Base-by-base conservation (phyloP, 2,888 invertebrate genomes). In the Drosophila kokeensis region DNA sequence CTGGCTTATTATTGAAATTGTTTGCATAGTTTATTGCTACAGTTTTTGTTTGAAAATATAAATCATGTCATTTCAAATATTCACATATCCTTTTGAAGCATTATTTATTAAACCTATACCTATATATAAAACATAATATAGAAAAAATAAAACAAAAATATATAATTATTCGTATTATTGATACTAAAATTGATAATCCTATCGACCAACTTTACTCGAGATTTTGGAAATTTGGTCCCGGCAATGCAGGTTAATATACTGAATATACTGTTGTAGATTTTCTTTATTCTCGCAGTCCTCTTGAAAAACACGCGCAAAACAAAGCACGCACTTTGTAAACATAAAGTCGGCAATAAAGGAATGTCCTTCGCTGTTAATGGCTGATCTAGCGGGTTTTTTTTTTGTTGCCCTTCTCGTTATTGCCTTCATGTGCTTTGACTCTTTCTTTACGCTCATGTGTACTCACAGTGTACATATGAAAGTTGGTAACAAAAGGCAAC, bases 291-390 rank as follows among this genome's bases (percentile, higher is more conserved):
- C 40, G 49, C 61, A 62, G 67, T 63, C 45, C 63, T 40, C 66
- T 72, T 68, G 60, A 48, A 77, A 67, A 64, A 53, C 65, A 69
- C 59, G 68, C 15, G 7, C 7, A 72, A 76, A 81, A 89, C 73
- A 77, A 89, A 82, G 73, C 76, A 71, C 80, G 64, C 82, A 87
- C 73, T 82, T 82, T 89, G 89, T 84, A 82, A 76, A 74, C 87
- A 76, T 67, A 62, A 84, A 87, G 80, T 76, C 76, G 52, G 64
- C 76, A 59, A 71, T 87, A 84, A 85, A 74, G 63, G 58, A 65
- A 72, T 53, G 79, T 59, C 79, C 60, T 45, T 81, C 70, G 65
- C 58, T 67, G 67, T 54, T 77, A 81, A 77, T 79, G 72, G 62
- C 42, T 32, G 50, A 45, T 42, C 32, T 57, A 18, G 54, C 29